Base-by-base conservation (phyloP, 2,888 invertebrate genomes). In the Coecobrya sp. region DNA sequence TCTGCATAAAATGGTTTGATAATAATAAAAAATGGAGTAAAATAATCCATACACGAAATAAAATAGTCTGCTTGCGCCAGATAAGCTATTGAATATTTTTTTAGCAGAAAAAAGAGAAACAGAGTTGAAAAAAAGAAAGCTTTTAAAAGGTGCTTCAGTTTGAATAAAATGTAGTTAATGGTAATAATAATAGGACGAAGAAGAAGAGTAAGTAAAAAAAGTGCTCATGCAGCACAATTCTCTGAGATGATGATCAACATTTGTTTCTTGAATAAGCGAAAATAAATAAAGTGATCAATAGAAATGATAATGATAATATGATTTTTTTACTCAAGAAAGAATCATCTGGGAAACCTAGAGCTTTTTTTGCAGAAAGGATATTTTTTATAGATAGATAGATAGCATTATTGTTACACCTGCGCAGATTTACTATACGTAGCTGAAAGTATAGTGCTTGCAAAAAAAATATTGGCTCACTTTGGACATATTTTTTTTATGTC, bases 261-360 rank as follows among this genome's bases (percentile, higher is more conserved):
- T 5, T 59, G 19, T 13, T 68, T 52, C 19, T 27, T 49, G 25
- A 27, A 8, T 25, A 79, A 79, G 79, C 79, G 52, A 52, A 79
- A 52, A 79, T 52, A 79, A 25, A 7, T 25, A 68, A 68, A 16
- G 36, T 25, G 68, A 36, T n/a, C n/a, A 36, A 59, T 59, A 36
- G n/a, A 27, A 79, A 79, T 30, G 13, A 27, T 10, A 81, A 36
- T n/a, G 55, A 4, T 30, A 55, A 25, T 22, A 45, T 45, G 27
- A 10, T 42, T 73, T 10, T n/a, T 11, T 19, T 73, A 19, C 11
- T 45, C 11, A 42, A 52, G 16, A 30, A 25, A 79, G 27, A 62
- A 62, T 59, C 27, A 62, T 62, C 82, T 82, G 82, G 82, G 82
- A 82, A 82, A 62, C 82, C 55, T 81, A 55, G 52, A 82, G 82